Base-by-base conservation (phyloP, 92 coral and sea anemone genomes). In the Phenganax subtilis region DNA sequence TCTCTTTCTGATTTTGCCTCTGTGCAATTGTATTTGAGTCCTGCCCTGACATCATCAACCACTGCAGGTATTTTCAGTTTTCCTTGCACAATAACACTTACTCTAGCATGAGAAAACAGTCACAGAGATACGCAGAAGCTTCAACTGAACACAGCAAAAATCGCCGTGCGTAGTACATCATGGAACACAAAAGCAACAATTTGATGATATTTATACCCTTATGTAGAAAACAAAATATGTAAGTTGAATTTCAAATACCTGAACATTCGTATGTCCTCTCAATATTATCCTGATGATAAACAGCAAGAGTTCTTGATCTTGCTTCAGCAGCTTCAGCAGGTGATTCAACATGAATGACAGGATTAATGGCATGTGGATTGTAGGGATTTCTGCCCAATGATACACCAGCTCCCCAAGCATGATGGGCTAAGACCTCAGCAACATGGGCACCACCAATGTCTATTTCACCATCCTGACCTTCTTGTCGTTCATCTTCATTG, bases 311-410 rank as follows among this genome's bases (percentile, higher is more conserved):
- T 74, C 92, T 96, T 84, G 85, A 72, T 64, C 97, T 88, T 15
- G 86, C 87, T 5, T 66, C 87, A 57, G 97, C 97, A 54, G 97
- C 90, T 84, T 91, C 97, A 54, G 88, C 87, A 12, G 97, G 88
- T n/a, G 89, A 85, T 78, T 86, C 87, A 0, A 93, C 89, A n/a
- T 85, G 87, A 27, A 85, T 72, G 2, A 87, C 88, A 12, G 89
- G 91, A 28, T 86, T 86, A 59, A 81, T 77, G 7, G 84, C 91
- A 80, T 91, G 97, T 7, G 97, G 97, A 74, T 93, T 93, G 58
- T 87, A 85, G 28, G 83, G 73, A 15, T 87, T 91, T 9, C 78
- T 88, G 53, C 97, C 97, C 11, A 93, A 87, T 62, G 87, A 80
- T 55, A 91, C 85, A 10, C 97, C 97, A 78, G 83, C 90, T 3